These are phyloP conservation scores for Hemicentrotus pulcherrimus DNA, from an alignment of 35 echinoderm and acorn worm species.

Conservation along the genomic window DNA sequence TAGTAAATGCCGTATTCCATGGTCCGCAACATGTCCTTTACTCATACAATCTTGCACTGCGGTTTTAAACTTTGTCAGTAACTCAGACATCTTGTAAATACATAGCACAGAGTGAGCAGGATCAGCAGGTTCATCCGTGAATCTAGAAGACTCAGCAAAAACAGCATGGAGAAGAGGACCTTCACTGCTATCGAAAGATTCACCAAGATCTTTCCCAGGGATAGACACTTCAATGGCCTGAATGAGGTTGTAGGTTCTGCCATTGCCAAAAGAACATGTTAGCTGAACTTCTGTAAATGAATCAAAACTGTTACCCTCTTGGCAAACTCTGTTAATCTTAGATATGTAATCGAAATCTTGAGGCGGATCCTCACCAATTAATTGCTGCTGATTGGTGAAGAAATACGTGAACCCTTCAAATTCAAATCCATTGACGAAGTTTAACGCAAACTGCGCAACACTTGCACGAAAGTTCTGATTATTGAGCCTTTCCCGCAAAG, in stretches of 20 bases:
- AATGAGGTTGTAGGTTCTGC: background rate
- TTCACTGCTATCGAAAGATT: background rate
- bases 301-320: background rate
- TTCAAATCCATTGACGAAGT: background rate
- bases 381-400: background rate
- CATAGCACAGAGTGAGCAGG: background rate
- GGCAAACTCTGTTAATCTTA: slow-evolving; percentile 20
- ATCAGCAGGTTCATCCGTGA: background rate
- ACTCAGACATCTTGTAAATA: slow-evolving; percentile 28
- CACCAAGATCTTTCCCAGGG: background rate
- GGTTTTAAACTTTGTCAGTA: background rate
- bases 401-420: slow-evolving; percentile 3
- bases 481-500: background rate
- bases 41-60: background rate
- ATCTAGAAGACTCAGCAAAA: background rate
- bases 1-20: background rate
- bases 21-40: background rate
- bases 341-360: background rate
- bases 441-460: background rate
- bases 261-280: background rate
- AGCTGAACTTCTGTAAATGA: slow-evolving; percentile 8
- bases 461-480: background rate
- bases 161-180: background rate
- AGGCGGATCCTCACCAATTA: background rate
- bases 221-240: slow-evolving; percentile 9